Evolutionary conservation across 1,140 invertebrate genomes (phyloP), one percentile per base, ranked within the genome.

Genomic region (Aphaenogaster floridana): DNA sequence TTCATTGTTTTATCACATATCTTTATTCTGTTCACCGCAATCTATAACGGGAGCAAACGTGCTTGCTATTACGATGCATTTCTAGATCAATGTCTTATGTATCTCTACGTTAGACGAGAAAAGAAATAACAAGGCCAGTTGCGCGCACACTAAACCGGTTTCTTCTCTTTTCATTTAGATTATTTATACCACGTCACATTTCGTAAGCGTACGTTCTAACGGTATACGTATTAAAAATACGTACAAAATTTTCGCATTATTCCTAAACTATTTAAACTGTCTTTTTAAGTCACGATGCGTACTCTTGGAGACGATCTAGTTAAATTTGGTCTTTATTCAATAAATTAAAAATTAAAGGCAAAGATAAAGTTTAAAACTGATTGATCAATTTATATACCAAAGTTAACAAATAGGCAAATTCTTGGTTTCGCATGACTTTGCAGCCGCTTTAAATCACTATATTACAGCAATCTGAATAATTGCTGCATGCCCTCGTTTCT

Each of bases 21-120:
- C n/a, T 84, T 8, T 84, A 45, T 71, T 84, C 34, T 39, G 34
- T 48, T 84, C 17, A 15, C 15, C 13, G 28, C 69, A 15, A 48
- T 50, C 39, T 74, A 13, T 76, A 76, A 76, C 42, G 28, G 3
- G 39, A 45, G n/a, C 36, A n/a, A 54, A 61, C 36, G 36, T 59
- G 64, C 36, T 69, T 42, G 15, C 28, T n/a, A 42, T 81, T 57
- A 71, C 80, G 80, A 39, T 74, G 42, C 42, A 50, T 50, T 76
- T 84, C 69, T 61, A 84, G 80, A 84, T 84, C 80, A 84, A 76
- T 64, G 80, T 84, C 80, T 84, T 48, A 39, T 21, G 17, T 74
- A 83, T 83, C 57, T 48, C 39, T 59, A 36, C 28, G 52, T 34
- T 21, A 45, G 28, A 9, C 17, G 13, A 17, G 13, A 50, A 45